These are phyloP conservation scores for Lamellibrachia satsuma DNA, from an alignment of 2,888 invertebrate species.

Conservation along the genomic window DNA sequence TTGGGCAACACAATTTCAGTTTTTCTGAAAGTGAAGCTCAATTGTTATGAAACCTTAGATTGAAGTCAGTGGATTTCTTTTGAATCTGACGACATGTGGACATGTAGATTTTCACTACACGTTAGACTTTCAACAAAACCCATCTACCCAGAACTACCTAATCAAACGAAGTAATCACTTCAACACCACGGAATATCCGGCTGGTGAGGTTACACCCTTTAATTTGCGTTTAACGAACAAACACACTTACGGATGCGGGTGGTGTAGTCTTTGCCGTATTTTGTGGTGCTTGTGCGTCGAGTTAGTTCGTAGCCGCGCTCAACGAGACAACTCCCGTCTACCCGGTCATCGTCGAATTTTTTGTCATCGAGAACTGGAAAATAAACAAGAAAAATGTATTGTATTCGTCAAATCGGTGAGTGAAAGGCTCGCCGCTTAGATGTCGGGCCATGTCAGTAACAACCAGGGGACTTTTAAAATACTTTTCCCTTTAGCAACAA, in stretches of 20 bases:
- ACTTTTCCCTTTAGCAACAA: too few species aligned
- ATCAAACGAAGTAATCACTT: neutral
- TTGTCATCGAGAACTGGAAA: constrained; percentile 48
- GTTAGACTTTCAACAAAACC: neutral
- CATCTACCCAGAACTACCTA: neutral
- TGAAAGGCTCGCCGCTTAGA: neutral
- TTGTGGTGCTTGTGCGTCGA: constrained; percentile 34
- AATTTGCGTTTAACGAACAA: neutral
- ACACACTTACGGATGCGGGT: constrained; percentile 54
- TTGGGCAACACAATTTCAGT: too few species aligned
- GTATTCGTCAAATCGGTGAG: too few species aligned
- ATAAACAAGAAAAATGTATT: neutral
- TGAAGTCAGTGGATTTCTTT: too few species aligned
- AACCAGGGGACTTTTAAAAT: too few species aligned
- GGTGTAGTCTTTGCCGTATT: constrained; percentile 44
- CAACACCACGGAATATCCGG: neutral
- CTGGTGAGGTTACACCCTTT: neutral
- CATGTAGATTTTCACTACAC: too few species aligned
- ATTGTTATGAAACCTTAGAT: too few species aligned
- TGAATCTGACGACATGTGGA: too few species aligned
- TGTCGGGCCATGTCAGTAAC: neutral
- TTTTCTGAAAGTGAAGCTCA: too few species aligned
- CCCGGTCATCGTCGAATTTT: constrained; percentile 38
- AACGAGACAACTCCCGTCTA: constrained; percentile 52
- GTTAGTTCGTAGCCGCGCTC: constrained; percentile 49